Evolutionary conservation across 2,113 vertebrate species (phyloP).

Genomic region (Corydoras maculifer): DNA sequence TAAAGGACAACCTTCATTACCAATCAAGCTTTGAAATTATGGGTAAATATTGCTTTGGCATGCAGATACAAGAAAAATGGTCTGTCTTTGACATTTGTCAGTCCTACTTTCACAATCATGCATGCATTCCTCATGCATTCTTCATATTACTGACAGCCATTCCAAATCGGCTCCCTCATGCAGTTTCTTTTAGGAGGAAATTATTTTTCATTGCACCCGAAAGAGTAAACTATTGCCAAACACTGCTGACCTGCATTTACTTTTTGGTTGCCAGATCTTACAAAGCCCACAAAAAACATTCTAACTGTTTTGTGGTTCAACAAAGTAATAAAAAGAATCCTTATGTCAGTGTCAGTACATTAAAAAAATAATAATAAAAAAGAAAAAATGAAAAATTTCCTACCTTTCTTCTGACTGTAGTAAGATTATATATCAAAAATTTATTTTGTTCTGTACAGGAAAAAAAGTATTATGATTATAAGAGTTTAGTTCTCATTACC

Average conservation of each 20-base stretch:
- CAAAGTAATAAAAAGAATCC: conserved; percentile 3
- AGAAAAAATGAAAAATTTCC: neutral
- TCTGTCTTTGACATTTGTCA: conserved; percentile 68
- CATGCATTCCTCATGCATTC: conserved; percentile 58
- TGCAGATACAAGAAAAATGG: conserved; percentile 44
- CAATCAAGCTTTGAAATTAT: conserved; percentile 44
- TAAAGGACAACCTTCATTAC: conserved; percentile 33
- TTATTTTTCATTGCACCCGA: conserved; percentile 69
- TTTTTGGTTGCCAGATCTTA: conserved; percentile 42
- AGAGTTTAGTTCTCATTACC: neutral
- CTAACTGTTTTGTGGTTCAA: conserved; percentile 28
- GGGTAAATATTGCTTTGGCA: conserved; percentile 54
- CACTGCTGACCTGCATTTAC: conserved; percentile 19
- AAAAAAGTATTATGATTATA: too few species aligned
- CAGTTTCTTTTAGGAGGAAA: conserved; percentile 61
- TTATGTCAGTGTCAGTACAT: conserved; percentile 27
- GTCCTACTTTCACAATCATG: conserved; percentile 43
- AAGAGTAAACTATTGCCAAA: conserved; percentile 54
- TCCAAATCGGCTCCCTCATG: conserved; percentile 48
- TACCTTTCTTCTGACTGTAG: conserved; percentile 10
- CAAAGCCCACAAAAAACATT: conserved; percentile 34
- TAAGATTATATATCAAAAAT: conserved; percentile 29
- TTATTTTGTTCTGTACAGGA: neutral
- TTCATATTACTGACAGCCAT: conserved; percentile 50
- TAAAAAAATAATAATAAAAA: neutral